These are phyloP conservation scores for Erebia ligea DNA, from an alignment of 2,888 invertebrate species.

Conservation along the genomic window DNA sequence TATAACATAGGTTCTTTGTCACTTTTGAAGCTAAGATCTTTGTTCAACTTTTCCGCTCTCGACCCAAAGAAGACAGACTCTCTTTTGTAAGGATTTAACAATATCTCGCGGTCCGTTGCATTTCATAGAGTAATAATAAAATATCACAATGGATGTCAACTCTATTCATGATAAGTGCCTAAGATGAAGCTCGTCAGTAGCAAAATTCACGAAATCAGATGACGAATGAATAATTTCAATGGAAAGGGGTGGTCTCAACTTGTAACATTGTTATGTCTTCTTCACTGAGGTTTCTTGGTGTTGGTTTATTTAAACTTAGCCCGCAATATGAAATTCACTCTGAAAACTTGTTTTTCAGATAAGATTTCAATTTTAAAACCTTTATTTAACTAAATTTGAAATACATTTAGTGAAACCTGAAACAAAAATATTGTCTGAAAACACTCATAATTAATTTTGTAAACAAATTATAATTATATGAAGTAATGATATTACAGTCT, in stretches of 20 bases:
- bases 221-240: conserved; percentile 65
- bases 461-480: not conserved
- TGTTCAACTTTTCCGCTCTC: conserved; percentile 76
- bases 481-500: not conserved
- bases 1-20: conserved; percentile 46
- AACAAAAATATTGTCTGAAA: not conserved
- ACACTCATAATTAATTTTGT: not conserved
- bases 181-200: conserved; percentile 73
- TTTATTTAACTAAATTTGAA: not conserved
- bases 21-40: conserved; percentile 65
- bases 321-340: conserved; percentile 8
- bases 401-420: not conserved
- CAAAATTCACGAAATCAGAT: conserved; percentile 74
- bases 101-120: conserved; percentile 78
- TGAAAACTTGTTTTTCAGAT: not conserved
- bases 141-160: conserved; percentile 81
- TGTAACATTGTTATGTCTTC: conserved; percentile 52
- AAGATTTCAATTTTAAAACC: conserved; percentile 1
- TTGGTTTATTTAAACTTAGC: conserved; percentile 22
- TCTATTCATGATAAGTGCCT: conserved; percentile 78
- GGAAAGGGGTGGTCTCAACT: conserved; percentile 56
- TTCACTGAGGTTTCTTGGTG: conserved; percentile 32
- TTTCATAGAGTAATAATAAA: conserved; percentile 79
- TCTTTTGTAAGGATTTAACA: conserved; percentile 79
- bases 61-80: conserved; percentile 74